Evolutionary conservation across 2,797 vertebrate genomes (phyloP).

Genomic region (Phrynocephalus vlangalii): DNA sequence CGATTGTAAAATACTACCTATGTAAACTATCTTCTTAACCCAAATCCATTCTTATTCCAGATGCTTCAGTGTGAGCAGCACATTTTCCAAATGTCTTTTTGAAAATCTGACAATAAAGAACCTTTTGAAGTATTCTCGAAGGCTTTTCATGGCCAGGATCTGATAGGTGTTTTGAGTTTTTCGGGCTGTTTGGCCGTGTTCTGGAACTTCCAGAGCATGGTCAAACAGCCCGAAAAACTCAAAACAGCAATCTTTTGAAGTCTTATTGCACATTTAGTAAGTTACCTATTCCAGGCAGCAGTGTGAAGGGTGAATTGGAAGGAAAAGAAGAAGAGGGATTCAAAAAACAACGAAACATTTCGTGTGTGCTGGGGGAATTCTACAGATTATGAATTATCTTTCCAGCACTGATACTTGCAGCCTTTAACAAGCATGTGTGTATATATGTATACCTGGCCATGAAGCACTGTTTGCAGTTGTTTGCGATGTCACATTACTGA

Average conservation of each 20-base stretch:
- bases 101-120: background rate
- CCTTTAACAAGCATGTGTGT: background rate
- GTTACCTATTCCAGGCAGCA: background rate
- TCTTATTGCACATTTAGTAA: background rate
- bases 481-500: background rate
- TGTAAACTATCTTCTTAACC: background rate
- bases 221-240: too few relatives aligned
- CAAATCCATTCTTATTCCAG: background rate
- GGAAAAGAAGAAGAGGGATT: background rate
- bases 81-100: background rate
- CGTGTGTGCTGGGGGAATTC: too few relatives aligned
- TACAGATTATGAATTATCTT: too few relatives aligned
- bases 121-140: background rate
- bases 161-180: too few relatives aligned
- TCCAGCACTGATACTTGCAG: too few relatives aligned
- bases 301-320: background rate
- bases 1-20: background rate
- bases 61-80: background rate
- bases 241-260: background rate
- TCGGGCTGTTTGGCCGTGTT: too few relatives aligned
- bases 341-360: background rate
- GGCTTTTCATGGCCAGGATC: too few relatives aligned
- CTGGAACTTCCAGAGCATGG: too few relatives aligned
- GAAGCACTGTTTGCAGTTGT: background rate
- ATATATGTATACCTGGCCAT: background rate